A percentile compares a stretch with the other conserved stretches of the same genome.
phyloP scores from a whole-genome alignment of 2,113 vertebrate species.

The Aphelocoma coerulescens region DNA sequence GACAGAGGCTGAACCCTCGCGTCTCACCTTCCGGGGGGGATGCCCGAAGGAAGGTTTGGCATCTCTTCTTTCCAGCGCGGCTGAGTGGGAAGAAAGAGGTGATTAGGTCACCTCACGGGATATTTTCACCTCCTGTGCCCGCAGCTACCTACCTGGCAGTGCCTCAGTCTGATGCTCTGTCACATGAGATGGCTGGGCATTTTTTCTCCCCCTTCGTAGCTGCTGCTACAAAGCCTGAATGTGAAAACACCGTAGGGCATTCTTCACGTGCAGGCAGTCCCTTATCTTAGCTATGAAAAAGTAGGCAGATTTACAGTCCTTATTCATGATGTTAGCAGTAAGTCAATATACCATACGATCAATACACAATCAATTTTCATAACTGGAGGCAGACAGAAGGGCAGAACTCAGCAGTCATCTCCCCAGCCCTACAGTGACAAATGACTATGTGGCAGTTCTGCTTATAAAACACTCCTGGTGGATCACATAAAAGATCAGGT shows the following conservation, averaged over 20 bases:
- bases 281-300: background rate
- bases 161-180: background rate
- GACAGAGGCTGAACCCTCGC: rapidly evolving
- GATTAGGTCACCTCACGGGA: background rate
- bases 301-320: background rate
- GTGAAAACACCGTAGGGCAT: rapidly evolving
- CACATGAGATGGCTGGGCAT: rapidly evolving
- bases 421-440: background rate
- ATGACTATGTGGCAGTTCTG: background rate
- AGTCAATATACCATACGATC: background rate
- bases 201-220: background rate
- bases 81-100: background rate
- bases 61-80: background rate
- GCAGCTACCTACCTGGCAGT: background rate
- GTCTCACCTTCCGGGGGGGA: rapidly evolving
- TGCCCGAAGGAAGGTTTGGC: too few relatives aligned
- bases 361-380: background rate
- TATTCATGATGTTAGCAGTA: background rate
- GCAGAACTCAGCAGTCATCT: background rate
- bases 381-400: background rate
- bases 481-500: background rate
- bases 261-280: background rate
- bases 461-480: background rate
- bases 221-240: background rate
- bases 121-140: background rate